A percentile compares a stretch with the other conserved stretches of the same genome.
Conservation (phyloP, 2,888 invertebrate genomes). For the Ligdia adustata region DNA sequence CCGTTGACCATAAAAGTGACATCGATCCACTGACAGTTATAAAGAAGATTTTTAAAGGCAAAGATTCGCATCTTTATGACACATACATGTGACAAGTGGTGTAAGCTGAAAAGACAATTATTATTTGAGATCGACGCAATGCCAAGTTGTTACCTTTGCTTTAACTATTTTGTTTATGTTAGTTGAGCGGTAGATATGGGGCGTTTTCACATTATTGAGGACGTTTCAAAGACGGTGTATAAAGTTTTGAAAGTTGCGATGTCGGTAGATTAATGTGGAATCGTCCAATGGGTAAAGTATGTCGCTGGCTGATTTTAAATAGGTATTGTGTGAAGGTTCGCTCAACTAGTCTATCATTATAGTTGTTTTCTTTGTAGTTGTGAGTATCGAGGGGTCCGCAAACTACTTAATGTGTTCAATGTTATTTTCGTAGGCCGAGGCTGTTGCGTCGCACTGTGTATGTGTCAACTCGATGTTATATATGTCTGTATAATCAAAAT, state of each 20-base stretch:
- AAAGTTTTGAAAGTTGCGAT: no score
- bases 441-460: slow-evolving; percentile 59
- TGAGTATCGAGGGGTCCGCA: not conserved
- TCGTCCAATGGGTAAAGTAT: slow-evolving; percentile 1
- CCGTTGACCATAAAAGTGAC: no score
- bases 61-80: no score
- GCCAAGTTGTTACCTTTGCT: not conserved
- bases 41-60: no score
- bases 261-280: not conserved
- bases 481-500: slow-evolving; percentile 45
- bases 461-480: slow-evolving; percentile 52
- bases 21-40: no score
- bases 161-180: not conserved
- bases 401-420: slow-evolving; percentile 9
- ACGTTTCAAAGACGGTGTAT: no score
- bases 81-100: no score
- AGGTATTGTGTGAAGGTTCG: slow-evolving; percentile 4
- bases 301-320: slow-evolving; percentile 9
- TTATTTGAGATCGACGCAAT: no score
- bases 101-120: no score
- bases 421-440: slow-evolving; percentile 48
- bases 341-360: slow-evolving; percentile 21
- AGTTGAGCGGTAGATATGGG: slow-evolving; percentile 14
- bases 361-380: slow-evolving; percentile 14
- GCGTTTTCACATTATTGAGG: slow-evolving; percentile 7